A percentile compares a stretch with the other conserved stretches of the same genome.
Conservation (phyloP, 1,140 invertebrate genomes). For the Coenobita brevimanus region DNA sequence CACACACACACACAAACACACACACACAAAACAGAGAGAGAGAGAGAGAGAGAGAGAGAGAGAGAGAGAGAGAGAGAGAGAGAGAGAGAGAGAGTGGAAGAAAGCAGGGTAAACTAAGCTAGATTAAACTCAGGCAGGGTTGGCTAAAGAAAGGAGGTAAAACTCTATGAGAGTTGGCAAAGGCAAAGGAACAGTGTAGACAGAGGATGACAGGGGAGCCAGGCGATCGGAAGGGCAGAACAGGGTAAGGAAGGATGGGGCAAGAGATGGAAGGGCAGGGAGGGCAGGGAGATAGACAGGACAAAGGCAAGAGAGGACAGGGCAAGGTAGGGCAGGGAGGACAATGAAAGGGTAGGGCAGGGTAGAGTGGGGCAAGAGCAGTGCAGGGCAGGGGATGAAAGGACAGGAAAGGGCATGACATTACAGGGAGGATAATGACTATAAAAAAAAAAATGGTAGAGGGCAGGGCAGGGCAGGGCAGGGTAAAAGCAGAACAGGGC, state of each 20-base stretch:
- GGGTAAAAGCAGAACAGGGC: not conserved
- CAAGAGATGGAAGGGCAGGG: not conserved
- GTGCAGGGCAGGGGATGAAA: not conserved
- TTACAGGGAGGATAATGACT: not conserved
- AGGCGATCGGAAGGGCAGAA: too few relatives aligned
- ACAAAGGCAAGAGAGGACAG: not conserved
- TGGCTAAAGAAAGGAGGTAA: too few relatives aligned
- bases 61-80: slow-evolving; percentile 20
- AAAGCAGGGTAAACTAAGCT: not conserved
- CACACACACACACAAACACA: too few relatives aligned
- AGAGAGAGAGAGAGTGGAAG: not conserved
- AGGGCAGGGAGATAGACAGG: not conserved
- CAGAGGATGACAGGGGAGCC: too few relatives aligned
- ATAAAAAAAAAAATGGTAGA: not conserved
- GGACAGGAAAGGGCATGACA: not conserved
- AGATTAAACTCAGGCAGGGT: not conserved
- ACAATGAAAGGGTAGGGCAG: too few relatives aligned
- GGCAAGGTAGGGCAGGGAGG: not conserved
- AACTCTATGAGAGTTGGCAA: too few relatives aligned
- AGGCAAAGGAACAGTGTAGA: too few relatives aligned
- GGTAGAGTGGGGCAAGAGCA: not conserved
- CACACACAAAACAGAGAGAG: too few relatives aligned
- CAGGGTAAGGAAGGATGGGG: not conserved
- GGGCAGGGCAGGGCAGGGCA: not conserved
- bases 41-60: slow-evolving; percentile 6